phyloP scores from a whole-genome alignment of 2,888 invertebrate genomes.

The Apodemia mormo region DNA sequence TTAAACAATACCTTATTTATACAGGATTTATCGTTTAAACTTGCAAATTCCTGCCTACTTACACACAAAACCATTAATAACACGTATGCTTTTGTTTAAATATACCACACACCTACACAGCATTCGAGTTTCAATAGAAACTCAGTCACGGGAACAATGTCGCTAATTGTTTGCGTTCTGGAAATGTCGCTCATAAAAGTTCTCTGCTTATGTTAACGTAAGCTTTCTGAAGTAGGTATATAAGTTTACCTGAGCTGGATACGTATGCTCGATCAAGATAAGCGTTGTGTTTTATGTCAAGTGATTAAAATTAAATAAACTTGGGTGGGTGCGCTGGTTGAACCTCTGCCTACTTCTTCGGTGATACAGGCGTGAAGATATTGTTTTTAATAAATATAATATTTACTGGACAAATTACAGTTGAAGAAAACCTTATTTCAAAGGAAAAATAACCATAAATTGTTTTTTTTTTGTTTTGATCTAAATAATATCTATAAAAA shows the following conservation, averaged over 20 bases:
- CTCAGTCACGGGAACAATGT: slow-evolving; percentile 27
- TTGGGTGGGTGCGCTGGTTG: too few species aligned
- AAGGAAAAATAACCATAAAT: background rate
- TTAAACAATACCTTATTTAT: too few species aligned
- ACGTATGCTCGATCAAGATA: slow-evolving; percentile 51
- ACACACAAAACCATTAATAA: background rate
- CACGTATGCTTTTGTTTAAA: slow-evolving; percentile 9
- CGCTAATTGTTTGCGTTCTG: slow-evolving; percentile 22
- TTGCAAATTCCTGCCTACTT: slow-evolving; percentile 7
- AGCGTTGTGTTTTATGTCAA: slow-evolving; percentile 64
- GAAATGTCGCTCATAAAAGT: slow-evolving; percentile 20
- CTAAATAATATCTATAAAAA: too few species aligned
- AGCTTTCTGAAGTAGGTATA: slow-evolving; percentile 55
- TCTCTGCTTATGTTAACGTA: slow-evolving; percentile 34
- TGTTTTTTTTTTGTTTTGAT: too few species aligned
- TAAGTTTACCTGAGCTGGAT: slow-evolving; percentile 56
- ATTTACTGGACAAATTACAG: background rate
- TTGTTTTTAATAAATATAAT: too few species aligned
- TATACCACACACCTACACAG: slow-evolving; percentile 10
- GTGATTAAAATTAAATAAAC: slow-evolving; percentile 43
- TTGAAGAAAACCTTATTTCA: slow-evolving; percentile 19
- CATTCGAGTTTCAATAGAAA: slow-evolving; percentile 25
- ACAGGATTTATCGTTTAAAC: background rate
- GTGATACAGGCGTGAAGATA: too few species aligned
- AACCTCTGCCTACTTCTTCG: too few species aligned